Percentiles rank a stretch among this genome's conserved stretches.
Conservation (phyloP, 23 tunicate genomes). For the Trididemnum clinides region DNA sequence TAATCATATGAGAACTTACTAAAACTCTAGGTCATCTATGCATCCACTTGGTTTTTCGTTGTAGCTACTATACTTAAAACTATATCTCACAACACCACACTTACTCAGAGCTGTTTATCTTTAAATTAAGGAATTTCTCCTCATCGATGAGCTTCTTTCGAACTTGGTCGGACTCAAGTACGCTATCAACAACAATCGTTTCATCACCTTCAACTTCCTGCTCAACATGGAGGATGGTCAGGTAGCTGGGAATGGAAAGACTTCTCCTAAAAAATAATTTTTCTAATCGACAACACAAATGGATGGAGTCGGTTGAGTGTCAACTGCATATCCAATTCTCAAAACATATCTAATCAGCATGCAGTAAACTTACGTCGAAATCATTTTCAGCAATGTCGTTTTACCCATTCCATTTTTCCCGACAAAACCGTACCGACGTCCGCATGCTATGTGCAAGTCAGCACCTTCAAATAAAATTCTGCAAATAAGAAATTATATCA, state of each 20-base stretch:
- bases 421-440: slow-evolving; percentile 93
- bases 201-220: slow-evolving; percentile 99
- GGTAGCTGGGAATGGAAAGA: slow-evolving; percentile 75
- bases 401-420: slow-evolving; percentile 99
- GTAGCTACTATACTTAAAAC: no score
- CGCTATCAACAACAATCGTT: slow-evolving; percentile 85
- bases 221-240: slow-evolving; percentile 90
- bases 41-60: no score
- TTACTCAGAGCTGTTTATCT: slow-evolving; percentile 53
- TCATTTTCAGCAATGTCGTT: slow-evolving; percentile 93
- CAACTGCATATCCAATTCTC: no score
- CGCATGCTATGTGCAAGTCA: slow-evolving; percentile 77
- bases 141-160: slow-evolving; percentile 66
- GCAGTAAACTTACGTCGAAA: slow-evolving; percentile 53
- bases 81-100: no score
- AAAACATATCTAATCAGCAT: background rate
- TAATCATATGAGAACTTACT: no score
- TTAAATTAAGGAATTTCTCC: slow-evolving; percentile 48
- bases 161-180: slow-evolving; percentile 73
- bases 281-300: background rate
- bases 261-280: slow-evolving; percentile 33
- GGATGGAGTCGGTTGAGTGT: no score
- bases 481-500: background rate
- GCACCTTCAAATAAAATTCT: slow-evolving; percentile 86
- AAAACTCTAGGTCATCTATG: no score